A percentile compares a stretch with the other conserved stretches of the same genome.
phyloP scores from a whole-genome alignment of 2,888 invertebrate genomes.

The Chrysina gloriosa region DNA sequence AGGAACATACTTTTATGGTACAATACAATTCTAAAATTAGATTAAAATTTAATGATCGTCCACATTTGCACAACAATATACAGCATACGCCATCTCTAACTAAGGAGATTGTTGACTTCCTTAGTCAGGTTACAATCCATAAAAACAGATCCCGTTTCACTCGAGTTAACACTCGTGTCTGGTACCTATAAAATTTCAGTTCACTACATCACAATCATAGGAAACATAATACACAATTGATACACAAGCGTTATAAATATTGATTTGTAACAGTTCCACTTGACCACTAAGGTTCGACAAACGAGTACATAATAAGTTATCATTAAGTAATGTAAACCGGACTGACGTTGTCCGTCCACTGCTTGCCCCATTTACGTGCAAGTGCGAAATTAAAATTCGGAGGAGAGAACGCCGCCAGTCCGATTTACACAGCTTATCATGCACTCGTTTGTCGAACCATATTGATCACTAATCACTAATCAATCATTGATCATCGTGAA shows the following conservation, averaged over 20 bases:
- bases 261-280: neutral
- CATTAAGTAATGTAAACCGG: too few species aligned
- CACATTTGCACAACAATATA: conserved; percentile 44
- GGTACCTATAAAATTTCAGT: conserved; percentile 37
- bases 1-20: conserved; percentile 63
- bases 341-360: too few species aligned
- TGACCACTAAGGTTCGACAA: neutral
- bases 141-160: too few species aligned
- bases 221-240: conserved; percentile 7
- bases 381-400: too few species aligned
- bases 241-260: conserved; percentile 19
- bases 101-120: conserved; percentile 12
- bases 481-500: too few species aligned
- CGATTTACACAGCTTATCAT: too few species aligned
- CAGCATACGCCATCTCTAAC: conserved; percentile 41
- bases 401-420: too few species aligned
- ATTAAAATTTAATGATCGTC: conserved; percentile 60
- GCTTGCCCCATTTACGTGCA: too few species aligned
- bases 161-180: conserved; percentile 36
- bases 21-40: conserved; percentile 63
- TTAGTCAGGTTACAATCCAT: conserved; percentile 35
- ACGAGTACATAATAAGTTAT: too few species aligned
- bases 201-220: conserved; percentile 28
- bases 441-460: too few species aligned
- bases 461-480: too few species aligned